These are phyloP conservation scores for Masnerella sp. DNA, from an alignment of 2,888 invertebrate genomes.

Conservation along the genomic window DNA sequence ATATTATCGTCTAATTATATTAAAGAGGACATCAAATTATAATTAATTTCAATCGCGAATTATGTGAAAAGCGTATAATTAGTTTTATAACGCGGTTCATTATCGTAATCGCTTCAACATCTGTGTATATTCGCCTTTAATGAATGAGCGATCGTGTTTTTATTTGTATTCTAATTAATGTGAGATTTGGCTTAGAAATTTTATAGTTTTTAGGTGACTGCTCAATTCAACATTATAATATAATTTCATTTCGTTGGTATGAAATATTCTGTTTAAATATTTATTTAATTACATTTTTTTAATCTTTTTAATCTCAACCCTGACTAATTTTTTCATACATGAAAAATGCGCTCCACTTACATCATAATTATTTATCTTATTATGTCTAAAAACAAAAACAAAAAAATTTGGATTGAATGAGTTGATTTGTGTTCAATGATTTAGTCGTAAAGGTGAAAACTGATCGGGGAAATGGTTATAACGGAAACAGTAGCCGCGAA, in stretches of 20 bases:
- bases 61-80: conserved; percentile 34
- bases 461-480: conserved; percentile 21
- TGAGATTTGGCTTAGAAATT: no score
- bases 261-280: no score
- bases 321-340: no score
- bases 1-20: conserved; percentile 41
- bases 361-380: no score
- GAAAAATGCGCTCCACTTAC: no score
- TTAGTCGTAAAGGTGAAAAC: conserved; percentile 7
- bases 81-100: conserved; percentile 40
- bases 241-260: no score
- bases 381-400: no score
- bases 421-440: not conserved
- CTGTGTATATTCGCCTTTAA: conserved; percentile 19
- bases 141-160: conserved; percentile 24
- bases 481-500: conserved; percentile 21
- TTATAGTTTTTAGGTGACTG: no score
- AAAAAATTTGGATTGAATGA: no score
- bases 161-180: not conserved
- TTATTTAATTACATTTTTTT: no score
- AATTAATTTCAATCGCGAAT: conserved; percentile 38
- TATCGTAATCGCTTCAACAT: conserved; percentile 28
- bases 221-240: no score
- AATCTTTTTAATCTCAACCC: no score
- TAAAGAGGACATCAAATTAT: conserved; percentile 44